phyloP scores from a whole-genome alignment of 2,888 invertebrate genomes.

The Hyles lineata region DNA sequence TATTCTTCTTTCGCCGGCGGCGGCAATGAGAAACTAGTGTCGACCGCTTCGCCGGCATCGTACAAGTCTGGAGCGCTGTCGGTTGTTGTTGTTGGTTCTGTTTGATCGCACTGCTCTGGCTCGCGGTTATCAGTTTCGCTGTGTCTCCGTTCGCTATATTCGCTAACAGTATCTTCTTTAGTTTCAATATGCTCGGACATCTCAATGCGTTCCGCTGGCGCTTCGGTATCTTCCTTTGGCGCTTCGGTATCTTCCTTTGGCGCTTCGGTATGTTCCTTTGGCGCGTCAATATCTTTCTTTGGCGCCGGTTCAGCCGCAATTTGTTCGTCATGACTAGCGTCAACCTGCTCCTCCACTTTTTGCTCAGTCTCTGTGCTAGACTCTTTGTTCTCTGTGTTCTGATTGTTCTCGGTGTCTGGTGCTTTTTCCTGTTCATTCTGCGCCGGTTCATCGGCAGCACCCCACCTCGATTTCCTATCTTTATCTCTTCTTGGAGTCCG shows the following conservation, averaged over 20 bases:
- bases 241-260: not conserved
- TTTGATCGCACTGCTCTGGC: slow-evolving; percentile 30
- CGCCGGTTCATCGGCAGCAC: slow-evolving; percentile 61
- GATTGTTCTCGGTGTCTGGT: slow-evolving; percentile 5
- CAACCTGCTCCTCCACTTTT: not conserved
- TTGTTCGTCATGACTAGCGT: slow-evolving; percentile 44
- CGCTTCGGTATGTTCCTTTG: not conserved
- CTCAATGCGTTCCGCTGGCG: not conserved
- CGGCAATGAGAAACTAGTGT: slow-evolving; percentile 63
- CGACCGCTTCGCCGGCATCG: slow-evolving; percentile 63
- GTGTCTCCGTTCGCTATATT: slow-evolving; percentile 34
- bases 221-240: not conserved
- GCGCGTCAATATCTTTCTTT: not conserved
- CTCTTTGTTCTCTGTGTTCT: slow-evolving; percentile 29
- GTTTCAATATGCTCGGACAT: not conserved
- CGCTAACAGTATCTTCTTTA: slow-evolving; percentile 26
- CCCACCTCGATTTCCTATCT: slow-evolving; percentile 79
- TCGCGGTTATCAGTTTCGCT: slow-evolving; percentile 34
- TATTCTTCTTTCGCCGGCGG: slow-evolving; percentile 30
- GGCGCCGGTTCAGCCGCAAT: slow-evolving; percentile 10
- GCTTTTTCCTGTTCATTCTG: slow-evolving; percentile 32
- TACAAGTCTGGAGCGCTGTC: slow-evolving; percentile 51
- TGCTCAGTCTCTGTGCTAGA: slow-evolving; percentile 33
- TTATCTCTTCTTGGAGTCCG: slow-evolving; percentile 57
- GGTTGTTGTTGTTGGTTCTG: slow-evolving; percentile 25